These are phyloP conservation scores for Rhadina sibilatrix DNA, from an alignment of 2,113 vertebrate species.

Conservation along the genomic window DNA sequence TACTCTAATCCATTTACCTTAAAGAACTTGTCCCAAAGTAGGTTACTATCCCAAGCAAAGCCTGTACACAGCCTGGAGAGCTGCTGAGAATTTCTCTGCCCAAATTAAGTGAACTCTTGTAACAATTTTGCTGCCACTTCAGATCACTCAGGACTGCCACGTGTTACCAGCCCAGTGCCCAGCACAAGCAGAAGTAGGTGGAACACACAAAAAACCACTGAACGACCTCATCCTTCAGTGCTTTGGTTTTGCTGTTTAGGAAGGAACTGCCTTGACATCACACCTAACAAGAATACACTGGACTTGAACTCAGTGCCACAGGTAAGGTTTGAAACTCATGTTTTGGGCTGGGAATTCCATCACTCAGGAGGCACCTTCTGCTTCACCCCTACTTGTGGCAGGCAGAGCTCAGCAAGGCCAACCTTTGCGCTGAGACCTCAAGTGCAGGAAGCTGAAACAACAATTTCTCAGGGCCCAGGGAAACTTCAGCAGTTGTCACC, in stretches of 20 bases:
- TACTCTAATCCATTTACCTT: not conserved
- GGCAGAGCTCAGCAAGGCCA: not conserved
- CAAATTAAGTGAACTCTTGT: not conserved
- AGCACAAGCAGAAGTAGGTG: not conserved
- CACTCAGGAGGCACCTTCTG: not conserved
- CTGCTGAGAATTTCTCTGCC: not conserved
- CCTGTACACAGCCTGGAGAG: not conserved
- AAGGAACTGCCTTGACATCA: not conserved
- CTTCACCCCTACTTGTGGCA: not conserved
- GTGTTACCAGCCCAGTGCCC: not conserved
- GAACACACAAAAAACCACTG: not conserved
- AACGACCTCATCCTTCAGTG: not conserved
- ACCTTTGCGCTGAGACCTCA: rapidly evolving
- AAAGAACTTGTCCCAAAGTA: not conserved
- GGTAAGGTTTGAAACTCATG: not conserved
- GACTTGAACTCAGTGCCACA: not conserved
- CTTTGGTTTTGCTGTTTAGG: not conserved
- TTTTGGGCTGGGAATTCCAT: not conserved
- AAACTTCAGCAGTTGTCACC: not conserved
- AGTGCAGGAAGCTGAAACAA: not conserved
- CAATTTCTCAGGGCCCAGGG: not conserved
- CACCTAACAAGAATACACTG: not conserved
- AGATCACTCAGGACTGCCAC: not conserved
- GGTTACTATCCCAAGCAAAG: not conserved
- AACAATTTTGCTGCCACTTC: not conserved